phyloP scores from a whole-genome alignment of 2,888 invertebrate genomes.

The Mesoligia furuncula region DNA sequence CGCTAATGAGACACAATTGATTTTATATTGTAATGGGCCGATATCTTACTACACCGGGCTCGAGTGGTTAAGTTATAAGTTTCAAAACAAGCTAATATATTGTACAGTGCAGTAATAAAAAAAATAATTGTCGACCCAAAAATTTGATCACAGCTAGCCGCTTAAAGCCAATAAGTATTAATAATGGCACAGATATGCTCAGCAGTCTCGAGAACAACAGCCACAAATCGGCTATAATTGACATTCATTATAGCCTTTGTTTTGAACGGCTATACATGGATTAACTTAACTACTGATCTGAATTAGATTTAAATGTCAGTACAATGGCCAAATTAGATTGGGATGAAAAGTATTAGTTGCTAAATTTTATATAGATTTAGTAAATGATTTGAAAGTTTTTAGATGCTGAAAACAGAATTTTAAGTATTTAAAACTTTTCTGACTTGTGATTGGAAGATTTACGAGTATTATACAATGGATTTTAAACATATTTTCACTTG shows the following conservation, averaged over 20 bases:
- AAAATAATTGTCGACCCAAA: too few species aligned
- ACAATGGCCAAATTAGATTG: neutral
- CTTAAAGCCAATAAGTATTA: neutral
- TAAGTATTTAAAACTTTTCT: neutral
- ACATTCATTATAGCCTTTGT: conserved; percentile 26
- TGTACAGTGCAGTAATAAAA: too few species aligned
- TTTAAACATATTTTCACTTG: neutral
- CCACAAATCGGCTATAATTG: conserved; percentile 29
- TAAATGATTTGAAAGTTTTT: neutral
- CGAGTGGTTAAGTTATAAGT: too few species aligned
- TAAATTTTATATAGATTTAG: neutral
- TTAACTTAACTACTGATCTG: neutral
- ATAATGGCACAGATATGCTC: neutral
- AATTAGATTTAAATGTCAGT: conserved; percentile 5
- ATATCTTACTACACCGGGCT: too few species aligned
- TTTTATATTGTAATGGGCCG: too few species aligned
- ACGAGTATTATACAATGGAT: neutral
- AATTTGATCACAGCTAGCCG: neutral
- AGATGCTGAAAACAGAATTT: neutral
- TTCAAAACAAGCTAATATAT: too few species aligned
- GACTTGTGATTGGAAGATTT: neutral
- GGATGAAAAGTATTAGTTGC: neutral
- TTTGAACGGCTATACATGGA: conserved; percentile 9
- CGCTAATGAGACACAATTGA: too few species aligned
- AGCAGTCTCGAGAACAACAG: conserved; percentile 9